Evolutionary conservation across 2,797 vertebrate genomes (phyloP), one percentile per base, ranked within the genome.

Genomic region (Pangasius macronema): DNA sequence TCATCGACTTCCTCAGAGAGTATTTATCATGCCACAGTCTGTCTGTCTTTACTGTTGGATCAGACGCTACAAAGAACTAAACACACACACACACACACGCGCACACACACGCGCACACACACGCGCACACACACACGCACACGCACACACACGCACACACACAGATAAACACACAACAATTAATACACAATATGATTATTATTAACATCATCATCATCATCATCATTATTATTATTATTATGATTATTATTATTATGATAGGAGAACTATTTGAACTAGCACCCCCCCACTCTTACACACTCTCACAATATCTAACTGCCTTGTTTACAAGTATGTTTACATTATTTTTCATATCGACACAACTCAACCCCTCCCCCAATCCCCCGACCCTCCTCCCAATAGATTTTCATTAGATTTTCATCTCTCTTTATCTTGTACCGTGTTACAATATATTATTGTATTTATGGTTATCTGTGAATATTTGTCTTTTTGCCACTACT

Each of bases 21-120:
- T 99, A 99, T 89, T 99, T 99, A 93, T 99, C 98, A 46, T 99
- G 98, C 98, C 99, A 99, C 85, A 99, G 95, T 1, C 98, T 95
- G 92, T 99, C 99, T 0, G 98, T 96, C 95, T 99, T 99, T 77
- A 99, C 97, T 1, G 98, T 96, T 49, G 99, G 98, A 93, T 99
- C 98, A 2, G 99, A 99, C 2, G 99, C 98, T 89, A 99, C 99
- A 89, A 99, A 99, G 91, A 99, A 99, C 98, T 99, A 84, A 70
- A 89, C 33, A 87, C 46, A 87, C 49, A 88, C 53, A 82, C 7
- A 53, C 22, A 65, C 75, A 70, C 46, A 67, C 55, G 51, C 30
- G 55, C 39, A 80, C 42, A 61, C 49, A 75, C 36, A 72, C 68
- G 39, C 42, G n/a, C 24, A 72, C 65, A 33, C 65, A 68, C 65